Evolutionary conservation across 1,140 invertebrate genomes (phyloP).

Genomic region (Zaprionus taronus): DNA sequence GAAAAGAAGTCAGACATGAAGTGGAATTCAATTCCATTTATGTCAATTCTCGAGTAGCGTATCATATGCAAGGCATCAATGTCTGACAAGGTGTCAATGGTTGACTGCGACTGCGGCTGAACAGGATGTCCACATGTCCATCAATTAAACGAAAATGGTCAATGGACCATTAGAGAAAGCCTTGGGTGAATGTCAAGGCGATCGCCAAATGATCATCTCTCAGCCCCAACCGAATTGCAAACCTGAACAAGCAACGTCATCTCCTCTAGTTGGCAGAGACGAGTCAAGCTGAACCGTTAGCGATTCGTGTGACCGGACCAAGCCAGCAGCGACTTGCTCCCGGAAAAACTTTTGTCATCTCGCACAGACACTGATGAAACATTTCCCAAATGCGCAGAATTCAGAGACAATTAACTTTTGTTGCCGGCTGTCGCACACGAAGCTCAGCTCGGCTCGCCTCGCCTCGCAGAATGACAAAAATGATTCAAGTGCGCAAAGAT

Average conservation of each 20-base stretch:
- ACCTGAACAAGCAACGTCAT: slow-evolving; percentile 58
- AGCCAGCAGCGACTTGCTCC: slow-evolving; percentile 16
- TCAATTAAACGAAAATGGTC: slow-evolving; percentile 82
- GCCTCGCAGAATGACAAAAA: slow-evolving; percentile 58
- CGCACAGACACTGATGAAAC: slow-evolving; percentile 53
- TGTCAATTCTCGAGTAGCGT: slow-evolving; percentile 34
- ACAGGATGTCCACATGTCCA: slow-evolving; percentile 74
- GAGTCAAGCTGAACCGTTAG: slow-evolving; percentile 66
- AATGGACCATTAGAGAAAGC: slow-evolving; percentile 78
- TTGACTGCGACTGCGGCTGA: slow-evolving; percentile 44
- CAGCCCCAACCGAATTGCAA: slow-evolving; percentile 30
- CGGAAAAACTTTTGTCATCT: slow-evolving; percentile 60
- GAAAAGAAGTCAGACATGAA: not conserved
- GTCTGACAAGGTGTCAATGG: slow-evolving; percentile 73
- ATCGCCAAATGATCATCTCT: slow-evolving; percentile 26
- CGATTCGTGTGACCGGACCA: slow-evolving; percentile 72
- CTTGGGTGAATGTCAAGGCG: slow-evolving; percentile 70
- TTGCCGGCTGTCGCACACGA: slow-evolving; percentile 50
- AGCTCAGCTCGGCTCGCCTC: slow-evolving; percentile 2
- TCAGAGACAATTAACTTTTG: slow-evolving; percentile 71
- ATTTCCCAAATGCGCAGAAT: slow-evolving; percentile 80
- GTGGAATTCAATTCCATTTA: not conserved
- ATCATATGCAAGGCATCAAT: slow-evolving; percentile 50
- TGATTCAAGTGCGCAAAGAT: slow-evolving; percentile 44
- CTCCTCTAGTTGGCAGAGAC: slow-evolving; percentile 68